Evolutionary conservation across 2,797 vertebrate genomes (phyloP).

Genomic region (Helicolenus hilgendorfi): DNA sequence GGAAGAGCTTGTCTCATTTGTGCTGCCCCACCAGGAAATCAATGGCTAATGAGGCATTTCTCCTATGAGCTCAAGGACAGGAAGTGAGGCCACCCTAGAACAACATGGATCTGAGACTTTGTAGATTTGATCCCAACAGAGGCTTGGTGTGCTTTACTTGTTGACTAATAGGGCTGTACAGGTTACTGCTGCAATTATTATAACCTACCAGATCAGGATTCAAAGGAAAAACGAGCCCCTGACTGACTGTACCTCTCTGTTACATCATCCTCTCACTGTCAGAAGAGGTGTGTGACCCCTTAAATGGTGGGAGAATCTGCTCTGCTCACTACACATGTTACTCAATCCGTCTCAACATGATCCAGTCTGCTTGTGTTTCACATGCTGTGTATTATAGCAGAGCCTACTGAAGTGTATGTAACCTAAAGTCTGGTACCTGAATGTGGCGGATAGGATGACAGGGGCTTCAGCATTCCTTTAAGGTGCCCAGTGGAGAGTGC

Average conservation of each 20-base stretch:
- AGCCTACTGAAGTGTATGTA: slow-evolving; percentile 4
- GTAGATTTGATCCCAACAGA: not conserved
- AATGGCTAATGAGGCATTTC: slow-evolving; percentile 60
- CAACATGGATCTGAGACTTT: slow-evolving; percentile 7
- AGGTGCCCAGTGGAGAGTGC: not conserved
- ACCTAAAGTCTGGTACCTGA: not conserved
- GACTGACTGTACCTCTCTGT: not conserved
- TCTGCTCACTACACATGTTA: slow-evolving; percentile 50
- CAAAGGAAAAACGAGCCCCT: not conserved
- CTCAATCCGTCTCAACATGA: slow-evolving; percentile 51
- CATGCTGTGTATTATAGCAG: not conserved
- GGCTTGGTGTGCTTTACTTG: not conserved
- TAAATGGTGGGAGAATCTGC: slow-evolving; percentile 33
- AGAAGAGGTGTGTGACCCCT: not conserved
- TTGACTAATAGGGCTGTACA: not conserved
- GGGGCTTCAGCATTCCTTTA: not conserved
- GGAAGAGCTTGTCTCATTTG: slow-evolving; percentile 25
- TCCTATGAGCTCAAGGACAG: slow-evolving; percentile 39
- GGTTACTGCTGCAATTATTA: not conserved
- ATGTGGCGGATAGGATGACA: slow-evolving; percentile 20
- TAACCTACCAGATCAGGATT: not conserved
- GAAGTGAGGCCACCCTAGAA: slow-evolving; percentile 45
- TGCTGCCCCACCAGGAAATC: slow-evolving; percentile 38
- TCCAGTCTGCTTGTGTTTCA: slow-evolving; percentile 70
- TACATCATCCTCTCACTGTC: slow-evolving; percentile 25